Evolutionary conservation across 2,888 invertebrate species (phyloP).

Genomic region (Diploptera punctata): DNA sequence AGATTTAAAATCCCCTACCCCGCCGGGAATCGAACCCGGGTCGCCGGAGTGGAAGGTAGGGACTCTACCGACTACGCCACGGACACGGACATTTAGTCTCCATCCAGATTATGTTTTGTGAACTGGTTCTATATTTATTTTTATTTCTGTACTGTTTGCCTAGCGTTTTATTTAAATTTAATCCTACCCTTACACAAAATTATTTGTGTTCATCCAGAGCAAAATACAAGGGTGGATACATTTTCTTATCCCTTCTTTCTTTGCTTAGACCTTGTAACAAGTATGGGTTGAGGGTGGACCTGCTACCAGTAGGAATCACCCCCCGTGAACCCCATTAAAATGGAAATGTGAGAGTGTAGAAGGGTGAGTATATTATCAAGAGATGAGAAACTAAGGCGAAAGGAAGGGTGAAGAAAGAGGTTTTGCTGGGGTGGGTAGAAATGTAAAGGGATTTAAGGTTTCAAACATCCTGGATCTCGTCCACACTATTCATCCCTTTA

Average conservation of each 20-base stretch:
- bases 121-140: no score
- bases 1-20: no score
- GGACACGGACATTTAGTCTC: no score
- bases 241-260: neutral
- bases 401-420: neutral
- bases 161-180: no score
- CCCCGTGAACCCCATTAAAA: constrained; percentile 2
- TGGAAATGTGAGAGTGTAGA: constrained; percentile 1
- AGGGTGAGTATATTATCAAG: constrained; percentile 6
- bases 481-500: neutral
- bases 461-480: neutral
- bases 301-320: neutral
- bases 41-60: no score
- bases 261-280: neutral
- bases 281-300: neutral
- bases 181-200: no score
- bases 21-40: no score
- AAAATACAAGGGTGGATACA: neutral
- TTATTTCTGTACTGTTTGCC: no score
- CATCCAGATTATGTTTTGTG: no score
- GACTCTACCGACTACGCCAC: no score
- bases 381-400: neutral
- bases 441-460: neutral
- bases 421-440: no score
- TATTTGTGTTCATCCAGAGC: neutral